Percentiles rank a stretch among this genome's conserved stretches.
phyloP scores from a whole-genome alignment of 2,797 vertebrate species.

The Potorous gilbertii region DNA sequence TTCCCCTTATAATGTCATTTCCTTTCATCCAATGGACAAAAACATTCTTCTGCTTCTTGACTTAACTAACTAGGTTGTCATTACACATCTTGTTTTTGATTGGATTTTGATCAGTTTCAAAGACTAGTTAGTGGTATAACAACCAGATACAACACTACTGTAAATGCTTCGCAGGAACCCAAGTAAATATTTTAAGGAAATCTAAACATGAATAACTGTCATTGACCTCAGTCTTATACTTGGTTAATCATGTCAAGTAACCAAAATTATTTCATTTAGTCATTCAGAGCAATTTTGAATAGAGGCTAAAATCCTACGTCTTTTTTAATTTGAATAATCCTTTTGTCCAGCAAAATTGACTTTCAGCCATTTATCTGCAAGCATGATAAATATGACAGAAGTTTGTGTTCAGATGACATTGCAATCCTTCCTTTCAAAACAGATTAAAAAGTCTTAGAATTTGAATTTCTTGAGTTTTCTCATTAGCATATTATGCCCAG shows the following conservation, averaged over 20 bases:
- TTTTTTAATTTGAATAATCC: not conserved
- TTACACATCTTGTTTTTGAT: not conserved
- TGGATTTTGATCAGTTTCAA: not conserved
- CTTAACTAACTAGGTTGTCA: not conserved
- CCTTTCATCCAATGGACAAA: not conserved
- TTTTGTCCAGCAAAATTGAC: not conserved
- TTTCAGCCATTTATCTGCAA: not conserved
- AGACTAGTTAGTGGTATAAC: not conserved
- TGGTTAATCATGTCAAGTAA: not conserved
- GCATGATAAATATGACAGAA: not conserved
- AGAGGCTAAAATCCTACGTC: not conserved
- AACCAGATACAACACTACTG: not conserved
- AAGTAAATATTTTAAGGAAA: not conserved
- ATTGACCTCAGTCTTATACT: not conserved
- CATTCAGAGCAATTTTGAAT: not conserved
- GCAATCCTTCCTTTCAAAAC: not conserved
- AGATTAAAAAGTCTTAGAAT: not conserved
- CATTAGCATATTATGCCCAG: conserved; percentile 10
- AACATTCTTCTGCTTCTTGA: not conserved
- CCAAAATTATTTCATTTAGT: not conserved
- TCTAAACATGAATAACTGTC: not conserved
- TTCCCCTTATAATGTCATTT: not conserved
- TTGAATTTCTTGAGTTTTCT: conserved; percentile 27
- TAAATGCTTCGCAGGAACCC: not conserved
- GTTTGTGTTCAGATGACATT: not conserved